Evolutionary conservation across 37 sponge, comb jelly and placozoan species (phyloP).

Genomic region (Chondrosia reniformis): DNA sequence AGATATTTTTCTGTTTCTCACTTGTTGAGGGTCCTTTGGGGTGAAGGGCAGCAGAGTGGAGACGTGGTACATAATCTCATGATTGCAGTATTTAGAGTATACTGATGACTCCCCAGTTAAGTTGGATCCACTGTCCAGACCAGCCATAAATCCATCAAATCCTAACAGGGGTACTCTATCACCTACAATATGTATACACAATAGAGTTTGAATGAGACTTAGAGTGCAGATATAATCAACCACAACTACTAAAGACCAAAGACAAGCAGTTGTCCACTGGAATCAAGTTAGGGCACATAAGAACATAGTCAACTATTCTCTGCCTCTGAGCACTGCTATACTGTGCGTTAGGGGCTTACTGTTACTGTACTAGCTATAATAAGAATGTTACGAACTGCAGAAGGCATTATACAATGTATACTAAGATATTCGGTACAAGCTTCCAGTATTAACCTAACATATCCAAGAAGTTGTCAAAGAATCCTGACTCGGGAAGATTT

Average conservation of each 20-base stretch:
- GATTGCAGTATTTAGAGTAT: slow-evolving; percentile 60
- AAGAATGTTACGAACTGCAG: neutral
- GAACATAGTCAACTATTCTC: too few relatives aligned
- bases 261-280: too few relatives aligned
- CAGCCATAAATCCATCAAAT: slow-evolving; percentile 86
- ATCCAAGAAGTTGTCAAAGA: slow-evolving; percentile 52
- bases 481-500: slow-evolving; percentile 70
- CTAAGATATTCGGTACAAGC: neutral
- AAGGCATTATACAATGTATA: neutral
- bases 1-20: neutral
- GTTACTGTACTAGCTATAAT: too few relatives aligned
- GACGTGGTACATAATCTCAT: slow-evolving; percentile 96
- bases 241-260: too few relatives aligned
- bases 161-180: slow-evolving; percentile 71
- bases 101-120: slow-evolving; percentile 87
- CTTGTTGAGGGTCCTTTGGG: slow-evolving; percentile 85
- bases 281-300: too few relatives aligned
- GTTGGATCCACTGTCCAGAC: slow-evolving; percentile 73
- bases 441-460: slow-evolving; percentile 25
- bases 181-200: slow-evolving; percentile 11
- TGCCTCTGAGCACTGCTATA: too few relatives aligned
- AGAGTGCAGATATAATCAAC: too few relatives aligned
- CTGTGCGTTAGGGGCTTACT: too few relatives aligned
- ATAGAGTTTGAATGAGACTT: too few relatives aligned
- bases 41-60: slow-evolving; percentile 88